phyloP scores from a whole-genome alignment of 1,140 invertebrate genomes.

The Drosophila cardini region DNA sequence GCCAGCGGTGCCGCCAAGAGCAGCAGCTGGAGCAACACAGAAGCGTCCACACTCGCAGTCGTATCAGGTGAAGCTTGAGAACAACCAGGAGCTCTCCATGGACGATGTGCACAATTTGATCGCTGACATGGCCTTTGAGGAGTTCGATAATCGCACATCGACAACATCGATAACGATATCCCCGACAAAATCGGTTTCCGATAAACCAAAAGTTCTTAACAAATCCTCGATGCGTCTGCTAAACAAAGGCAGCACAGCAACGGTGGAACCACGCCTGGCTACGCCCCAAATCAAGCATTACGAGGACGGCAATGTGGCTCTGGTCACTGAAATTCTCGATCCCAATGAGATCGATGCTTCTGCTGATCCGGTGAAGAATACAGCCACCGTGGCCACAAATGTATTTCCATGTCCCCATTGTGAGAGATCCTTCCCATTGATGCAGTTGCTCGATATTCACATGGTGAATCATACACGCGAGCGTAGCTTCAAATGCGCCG shows the following conservation, averaged over 20 bases:
- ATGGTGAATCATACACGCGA: conserved; percentile 87
- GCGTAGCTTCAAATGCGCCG: conserved; percentile 87
- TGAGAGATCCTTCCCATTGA: conserved; percentile 89
- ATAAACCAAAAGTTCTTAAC: conserved; percentile 75
- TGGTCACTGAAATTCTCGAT: conserved; percentile 80
- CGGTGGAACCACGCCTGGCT: conserved; percentile 65
- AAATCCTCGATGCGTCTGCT: conserved; percentile 76
- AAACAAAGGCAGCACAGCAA: conserved; percentile 63
- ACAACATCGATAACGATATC: neutral
- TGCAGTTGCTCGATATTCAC: conserved; percentile 89
- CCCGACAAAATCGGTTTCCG: neutral
- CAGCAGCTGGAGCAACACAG: neutral
- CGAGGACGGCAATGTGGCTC: conserved; percentile 73
- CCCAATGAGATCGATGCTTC: conserved; percentile 23
- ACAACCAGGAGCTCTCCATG: conserved; percentile 74
- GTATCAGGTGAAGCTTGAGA: conserved; percentile 75
- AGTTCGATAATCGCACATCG: neutral
- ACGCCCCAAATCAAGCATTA: conserved; percentile 64
- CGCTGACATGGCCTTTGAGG: conserved; percentile 53
- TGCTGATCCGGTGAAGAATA: conserved; percentile 67
- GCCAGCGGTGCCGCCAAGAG: conserved; percentile 24
- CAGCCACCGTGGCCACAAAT: conserved; percentile 81
- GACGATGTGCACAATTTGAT: conserved; percentile 77
- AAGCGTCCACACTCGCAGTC: conserved; percentile 23
- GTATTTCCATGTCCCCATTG: conserved; percentile 88